Conservation (phyloP, 2,113 vertebrate genomes). For the Megaceryle torquata region DNA sequence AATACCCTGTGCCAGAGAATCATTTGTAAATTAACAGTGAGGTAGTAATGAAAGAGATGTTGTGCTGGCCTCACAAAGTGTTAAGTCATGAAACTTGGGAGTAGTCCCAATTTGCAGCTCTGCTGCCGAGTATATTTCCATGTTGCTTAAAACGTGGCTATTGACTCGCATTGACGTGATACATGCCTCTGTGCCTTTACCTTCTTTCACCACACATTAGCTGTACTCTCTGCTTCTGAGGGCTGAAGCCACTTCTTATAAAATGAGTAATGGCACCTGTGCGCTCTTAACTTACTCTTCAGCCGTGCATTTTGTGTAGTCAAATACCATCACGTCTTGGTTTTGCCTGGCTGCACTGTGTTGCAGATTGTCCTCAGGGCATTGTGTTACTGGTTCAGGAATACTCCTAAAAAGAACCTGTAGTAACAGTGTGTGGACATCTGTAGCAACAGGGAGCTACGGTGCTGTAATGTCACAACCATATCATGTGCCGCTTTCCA, state of each 20-base stretch:
- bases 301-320: neutral
- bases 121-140: neutral
- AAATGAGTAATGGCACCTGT: neutral
- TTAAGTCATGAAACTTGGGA: neutral
- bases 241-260: neutral
- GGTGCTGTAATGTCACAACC: fast-evolving
- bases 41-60: neutral
- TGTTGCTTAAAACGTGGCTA: neutral
- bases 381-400: neutral
- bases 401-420: fast-evolving
- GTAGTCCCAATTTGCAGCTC: neutral
- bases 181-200: neutral
- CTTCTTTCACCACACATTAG: neutral
- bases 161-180: neutral
- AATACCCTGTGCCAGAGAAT: neutral
- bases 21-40: neutral
- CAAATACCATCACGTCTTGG: neutral
- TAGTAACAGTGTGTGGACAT: neutral
- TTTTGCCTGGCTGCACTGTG: neutral
- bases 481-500: fast-evolving
- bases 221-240: neutral
- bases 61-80: neutral
- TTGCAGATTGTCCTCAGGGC: neutral
- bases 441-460: neutral
- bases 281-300: fast-evolving